These are phyloP conservation scores for Benthosema pterotum DNA, from an alignment of 2,797 vertebrate genomes.

Conservation along the genomic window DNA sequence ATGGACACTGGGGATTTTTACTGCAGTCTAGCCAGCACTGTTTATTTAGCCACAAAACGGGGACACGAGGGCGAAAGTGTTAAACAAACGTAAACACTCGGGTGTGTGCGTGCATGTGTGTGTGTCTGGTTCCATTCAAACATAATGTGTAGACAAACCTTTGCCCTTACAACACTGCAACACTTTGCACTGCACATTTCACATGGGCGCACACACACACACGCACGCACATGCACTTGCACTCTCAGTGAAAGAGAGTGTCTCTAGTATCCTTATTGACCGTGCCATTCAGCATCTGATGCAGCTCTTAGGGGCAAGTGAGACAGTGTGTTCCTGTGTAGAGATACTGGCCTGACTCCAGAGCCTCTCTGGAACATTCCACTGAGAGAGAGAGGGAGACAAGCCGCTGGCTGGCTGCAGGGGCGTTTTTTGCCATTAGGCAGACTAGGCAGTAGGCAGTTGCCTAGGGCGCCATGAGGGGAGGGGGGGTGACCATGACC, in stretches of 20 bases:
- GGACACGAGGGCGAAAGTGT: no score
- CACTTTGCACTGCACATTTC: no score
- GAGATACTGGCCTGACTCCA: constrained; percentile 65
- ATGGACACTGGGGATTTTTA: no score
- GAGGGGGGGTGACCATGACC: no score
- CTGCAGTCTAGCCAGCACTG: no score
- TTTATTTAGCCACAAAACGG: not conserved
- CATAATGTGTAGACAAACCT: no score
- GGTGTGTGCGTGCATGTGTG: not conserved
- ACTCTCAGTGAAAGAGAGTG: not conserved
- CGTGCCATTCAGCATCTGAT: constrained; percentile 25
- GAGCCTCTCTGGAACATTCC: constrained; percentile 71
- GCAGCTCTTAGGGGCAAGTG: constrained; percentile 41
- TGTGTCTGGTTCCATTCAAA: no score
- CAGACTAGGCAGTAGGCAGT: no score
- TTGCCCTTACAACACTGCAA: no score
- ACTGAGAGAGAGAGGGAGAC: constrained; percentile 21
- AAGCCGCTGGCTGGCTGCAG: constrained; percentile 42
- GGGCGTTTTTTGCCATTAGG: no score
- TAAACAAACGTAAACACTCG: no score
- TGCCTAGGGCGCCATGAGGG: no score
- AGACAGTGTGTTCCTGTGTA: constrained; percentile 68
- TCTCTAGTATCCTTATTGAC: constrained; percentile 34
- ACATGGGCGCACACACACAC: not conserved
- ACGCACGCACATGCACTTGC: not conserved